These are phyloP conservation scores for Oikopleura vanhoeffeni DNA, from an alignment of 23 tunicate genomes.

Conservation along the genomic window DNA sequence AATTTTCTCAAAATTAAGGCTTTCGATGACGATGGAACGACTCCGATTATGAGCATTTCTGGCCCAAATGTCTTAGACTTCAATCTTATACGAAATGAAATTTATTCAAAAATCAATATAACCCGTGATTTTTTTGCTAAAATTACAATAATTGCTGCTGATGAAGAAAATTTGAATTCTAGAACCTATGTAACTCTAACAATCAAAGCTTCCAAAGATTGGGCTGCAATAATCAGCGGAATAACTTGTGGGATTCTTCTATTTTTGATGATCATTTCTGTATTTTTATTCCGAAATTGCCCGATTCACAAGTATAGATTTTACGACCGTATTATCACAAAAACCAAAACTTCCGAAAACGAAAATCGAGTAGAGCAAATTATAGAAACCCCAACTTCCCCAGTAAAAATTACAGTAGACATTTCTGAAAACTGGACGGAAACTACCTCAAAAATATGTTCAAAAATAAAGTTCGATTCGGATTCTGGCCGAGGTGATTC, in stretches of 20 bases:
- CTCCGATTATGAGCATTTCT: not conserved
- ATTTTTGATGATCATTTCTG: not conserved
- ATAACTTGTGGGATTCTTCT: not conserved
- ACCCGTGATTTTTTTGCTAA: not conserved
- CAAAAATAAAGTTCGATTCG: not conserved
- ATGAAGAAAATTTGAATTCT: not conserved
- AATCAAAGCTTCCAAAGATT: not conserved
- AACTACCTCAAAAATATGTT: no score
- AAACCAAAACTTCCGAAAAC: not conserved
- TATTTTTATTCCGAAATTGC: not conserved
- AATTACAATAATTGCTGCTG: not conserved
- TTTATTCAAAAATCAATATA: not conserved
- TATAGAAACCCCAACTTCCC: no score
- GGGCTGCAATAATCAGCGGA: not conserved
- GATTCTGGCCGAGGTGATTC: not conserved
- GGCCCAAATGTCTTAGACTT: not conserved
- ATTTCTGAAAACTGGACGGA: no score
- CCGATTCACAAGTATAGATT: not conserved
- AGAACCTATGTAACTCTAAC: not conserved
- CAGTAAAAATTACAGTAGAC: no score
- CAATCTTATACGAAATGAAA: not conserved
- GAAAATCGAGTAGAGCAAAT: not conserved
- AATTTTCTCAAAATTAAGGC: not conserved
- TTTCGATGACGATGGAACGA: not conserved
- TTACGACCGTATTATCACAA: not conserved